phyloP scores from a whole-genome alignment of 2,797 vertebrate species.

The Limnodromus scolopaceus region DNA sequence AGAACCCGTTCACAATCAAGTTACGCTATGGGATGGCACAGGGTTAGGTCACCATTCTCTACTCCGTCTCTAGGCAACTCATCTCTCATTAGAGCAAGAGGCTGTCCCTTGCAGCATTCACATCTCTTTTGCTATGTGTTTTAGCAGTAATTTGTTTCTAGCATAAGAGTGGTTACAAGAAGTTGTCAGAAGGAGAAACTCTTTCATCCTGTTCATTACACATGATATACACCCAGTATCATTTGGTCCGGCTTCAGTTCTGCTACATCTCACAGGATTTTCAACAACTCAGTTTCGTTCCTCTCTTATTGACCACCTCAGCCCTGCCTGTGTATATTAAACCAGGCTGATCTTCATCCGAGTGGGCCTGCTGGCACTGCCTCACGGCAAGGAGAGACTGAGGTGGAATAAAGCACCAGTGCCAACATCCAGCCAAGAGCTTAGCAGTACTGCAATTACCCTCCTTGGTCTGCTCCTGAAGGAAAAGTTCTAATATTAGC shows the following conservation, averaged over 20 bases:
- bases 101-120: background rate
- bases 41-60: background rate
- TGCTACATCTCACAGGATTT: background rate
- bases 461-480: background rate
- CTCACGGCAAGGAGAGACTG: background rate
- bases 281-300: background rate
- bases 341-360: background rate
- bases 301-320: background rate
- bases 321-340: background rate
- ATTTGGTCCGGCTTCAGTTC: background rate
- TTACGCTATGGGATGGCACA: background rate
- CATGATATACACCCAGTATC: fast-evolving
- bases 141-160: background rate
- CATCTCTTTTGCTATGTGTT: background rate
- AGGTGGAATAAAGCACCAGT: background rate
- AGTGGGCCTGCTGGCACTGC: background rate
- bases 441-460: background rate
- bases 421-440: background rate
- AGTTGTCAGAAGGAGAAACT: background rate
- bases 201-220: background rate
- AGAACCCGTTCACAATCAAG: background rate
- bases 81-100: background rate
- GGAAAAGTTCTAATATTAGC: background rate
- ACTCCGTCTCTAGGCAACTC: background rate
- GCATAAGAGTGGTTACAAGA: background rate